A percentile compares a stretch with the other conserved stretches of the same genome.
phyloP scores from a whole-genome alignment of 2,113 vertebrate species.

The Orcinus orca region DNA sequence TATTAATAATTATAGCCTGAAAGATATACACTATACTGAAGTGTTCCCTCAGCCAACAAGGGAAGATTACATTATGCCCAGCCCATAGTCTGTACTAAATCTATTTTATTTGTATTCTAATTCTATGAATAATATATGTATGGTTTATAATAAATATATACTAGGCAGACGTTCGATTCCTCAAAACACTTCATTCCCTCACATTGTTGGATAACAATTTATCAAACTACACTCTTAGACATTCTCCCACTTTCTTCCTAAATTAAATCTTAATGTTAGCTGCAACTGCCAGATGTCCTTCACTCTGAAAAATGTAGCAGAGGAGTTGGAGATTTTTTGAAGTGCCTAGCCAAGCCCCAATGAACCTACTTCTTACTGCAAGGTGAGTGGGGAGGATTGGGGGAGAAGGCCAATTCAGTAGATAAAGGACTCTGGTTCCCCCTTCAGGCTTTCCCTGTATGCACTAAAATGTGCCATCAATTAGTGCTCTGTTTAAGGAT shows the following conservation, averaged over 20 bases:
- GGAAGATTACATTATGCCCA: neutral
- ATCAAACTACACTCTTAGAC: neutral
- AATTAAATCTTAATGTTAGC: constrained; percentile 27
- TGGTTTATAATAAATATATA: neutral
- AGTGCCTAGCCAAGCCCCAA: neutral
- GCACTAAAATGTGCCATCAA: neutral
- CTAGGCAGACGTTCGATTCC: constrained; percentile 3
- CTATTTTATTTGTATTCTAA: constrained; percentile 9
- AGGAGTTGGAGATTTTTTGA: neutral
- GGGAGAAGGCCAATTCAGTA: neutral
- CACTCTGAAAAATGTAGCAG: neutral
- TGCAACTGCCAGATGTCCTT: neutral
- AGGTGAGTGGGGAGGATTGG: neutral
- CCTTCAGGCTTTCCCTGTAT: neutral
- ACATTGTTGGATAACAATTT: neutral
- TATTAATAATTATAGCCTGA: constrained; percentile 1
- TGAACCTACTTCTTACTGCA: neutral
- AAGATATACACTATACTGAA: neutral
- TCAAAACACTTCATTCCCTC: neutral
- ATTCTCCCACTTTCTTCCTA: neutral
- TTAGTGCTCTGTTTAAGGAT: neutral
- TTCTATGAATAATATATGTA: neutral
- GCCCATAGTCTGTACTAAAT: neutral
- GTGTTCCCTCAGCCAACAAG: neutral
- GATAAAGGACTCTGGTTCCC: neutral